Base-by-base conservation (phyloP, 2,888 invertebrate genomes). In the Epinotia bilunana region DNA sequence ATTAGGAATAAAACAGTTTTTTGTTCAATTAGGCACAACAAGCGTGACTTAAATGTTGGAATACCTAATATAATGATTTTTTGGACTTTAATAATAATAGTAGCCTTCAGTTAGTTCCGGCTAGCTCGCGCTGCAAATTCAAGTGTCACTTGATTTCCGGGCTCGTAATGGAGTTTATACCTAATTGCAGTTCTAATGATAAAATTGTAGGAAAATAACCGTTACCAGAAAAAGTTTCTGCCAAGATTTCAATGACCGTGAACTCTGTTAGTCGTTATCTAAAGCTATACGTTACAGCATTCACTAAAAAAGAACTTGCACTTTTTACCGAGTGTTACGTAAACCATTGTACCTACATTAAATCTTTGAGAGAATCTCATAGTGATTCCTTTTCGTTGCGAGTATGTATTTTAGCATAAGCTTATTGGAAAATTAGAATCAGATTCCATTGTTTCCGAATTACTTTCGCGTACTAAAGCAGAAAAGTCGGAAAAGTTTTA, bases 81-180 rank as follows among this genome's bases (percentile, higher is more conserved):
- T 9, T 53, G 7, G 11, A 68, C 62, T 73, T 73, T 73, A 28
- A 55, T 57, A 68, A 62, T 55, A 74, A 23, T 43, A 64, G 12
- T 70, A 69, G 18, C 74, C 70, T 74, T 70, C 70, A 43, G 53
- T 60, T 60, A 58, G 20, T 71, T 65, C 70, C 70, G 53, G 70
- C 53, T 23, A 60, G n/a, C n/a, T 53, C 18, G 60, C 18, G 60
- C 60, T 58, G 11, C n/a, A 60, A 53, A 68, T 73, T 69, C 53
- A 55, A 28, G 69, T 70, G 70, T 67, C 65, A 61, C 58, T 70
- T 74, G 61, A 53, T 75, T 71, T 74, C 65, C 70, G 63, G 16
- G 64, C 20, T 68, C 39, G 13, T 43, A 68, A 53, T 61, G 55
- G 39, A 39, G 39, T 61, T 55, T 53, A 20, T 33, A 68, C 62